Percentiles rank a stretch among this genome's conserved stretches.
phyloP scores from a whole-genome alignment of 2,888 invertebrate genomes.

The Polyommatus icarus region DNA sequence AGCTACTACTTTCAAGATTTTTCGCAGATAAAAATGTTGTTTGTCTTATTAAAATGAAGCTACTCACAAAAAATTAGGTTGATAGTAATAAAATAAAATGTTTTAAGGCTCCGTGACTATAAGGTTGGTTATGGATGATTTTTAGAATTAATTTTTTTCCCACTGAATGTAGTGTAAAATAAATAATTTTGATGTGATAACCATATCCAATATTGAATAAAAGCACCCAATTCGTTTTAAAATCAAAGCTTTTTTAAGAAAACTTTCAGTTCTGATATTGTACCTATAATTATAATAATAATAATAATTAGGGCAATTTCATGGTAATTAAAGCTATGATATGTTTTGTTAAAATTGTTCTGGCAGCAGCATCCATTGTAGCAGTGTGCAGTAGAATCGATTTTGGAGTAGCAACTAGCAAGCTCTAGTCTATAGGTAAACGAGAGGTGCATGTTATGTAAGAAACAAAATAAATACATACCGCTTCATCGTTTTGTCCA shows the following conservation, averaged over 20 bases:
- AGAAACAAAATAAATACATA: conserved; percentile 2
- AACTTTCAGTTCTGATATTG: not conserved
- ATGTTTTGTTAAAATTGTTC: not conserved
- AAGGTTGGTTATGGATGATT: too few species aligned
- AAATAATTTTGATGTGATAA: not conserved
- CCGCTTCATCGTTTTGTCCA: not conserved
- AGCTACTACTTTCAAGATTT: too few species aligned
- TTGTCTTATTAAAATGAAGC: too few species aligned
- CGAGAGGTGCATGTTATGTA: conserved; percentile 12
- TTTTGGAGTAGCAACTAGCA: not conserved
- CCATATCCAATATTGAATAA: not conserved
- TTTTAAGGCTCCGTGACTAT: too few species aligned
- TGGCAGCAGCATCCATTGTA: not conserved
- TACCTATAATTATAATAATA: not conserved
- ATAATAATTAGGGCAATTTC: not conserved
- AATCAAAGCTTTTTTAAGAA: not conserved
- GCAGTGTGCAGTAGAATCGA: not conserved
- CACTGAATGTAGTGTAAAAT: not conserved
- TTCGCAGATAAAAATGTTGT: too few species aligned
- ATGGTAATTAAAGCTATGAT: not conserved
- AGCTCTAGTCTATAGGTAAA: conserved; percentile 6
- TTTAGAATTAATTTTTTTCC: not conserved
- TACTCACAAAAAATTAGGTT: too few species aligned
- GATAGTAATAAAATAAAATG: too few species aligned
- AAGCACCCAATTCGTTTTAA: not conserved